Base-by-base conservation (phyloP, 2,797 vertebrate species). In the Neopelma chrysocephalum region DNA sequence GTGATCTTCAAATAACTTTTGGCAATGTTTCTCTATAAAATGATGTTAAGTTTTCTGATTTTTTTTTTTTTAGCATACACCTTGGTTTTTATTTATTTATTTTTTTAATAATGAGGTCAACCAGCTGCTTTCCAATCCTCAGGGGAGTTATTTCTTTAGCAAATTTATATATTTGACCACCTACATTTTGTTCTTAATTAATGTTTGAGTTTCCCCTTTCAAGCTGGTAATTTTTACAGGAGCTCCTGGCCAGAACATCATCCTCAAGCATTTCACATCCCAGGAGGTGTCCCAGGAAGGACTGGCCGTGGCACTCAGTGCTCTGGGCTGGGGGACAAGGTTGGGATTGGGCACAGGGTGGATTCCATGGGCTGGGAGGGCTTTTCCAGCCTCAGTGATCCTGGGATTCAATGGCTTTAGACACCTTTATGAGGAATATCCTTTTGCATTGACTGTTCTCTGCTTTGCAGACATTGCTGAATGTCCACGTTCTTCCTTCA, bases 1-100 rank as follows among this genome's bases (percentile, higher is more conserved):
- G 76, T 95, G 82, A 94, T 96, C 79, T 89, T 95, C 75, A 93
- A 79, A 79, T 94, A 82, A 88, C 34, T 89, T 91, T 42, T 62
- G 31, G 65, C 7, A 32, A 78, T 87, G 21, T 94, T 89, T 73
- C 25, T 84, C 54, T 76, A 34, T 22, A 32, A 93, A 95, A 77
- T 16, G 26, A 73, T 79, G 60, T 6, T 2, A 66, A 72, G 21
- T 64, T 87, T 90, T 84, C 47, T 82, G 57, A 82, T 75, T 2
- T 68, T 31, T 32, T 22, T 47, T 42, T n/a, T 73, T 81, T 70
- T 45, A 77, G 25, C 56, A 29, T 36, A 3, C 14, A 61, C 42
- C 66, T 54, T 66, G 43, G 32, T 51, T 23, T 64, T 66, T 29
- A 27, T 22, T 8, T 38, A 38, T 38, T 40, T 40, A 14, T 58